These are phyloP conservation scores for Dynastes hyllus DNA, from an alignment of 2,888 invertebrate species.

Conservation along the genomic window DNA sequence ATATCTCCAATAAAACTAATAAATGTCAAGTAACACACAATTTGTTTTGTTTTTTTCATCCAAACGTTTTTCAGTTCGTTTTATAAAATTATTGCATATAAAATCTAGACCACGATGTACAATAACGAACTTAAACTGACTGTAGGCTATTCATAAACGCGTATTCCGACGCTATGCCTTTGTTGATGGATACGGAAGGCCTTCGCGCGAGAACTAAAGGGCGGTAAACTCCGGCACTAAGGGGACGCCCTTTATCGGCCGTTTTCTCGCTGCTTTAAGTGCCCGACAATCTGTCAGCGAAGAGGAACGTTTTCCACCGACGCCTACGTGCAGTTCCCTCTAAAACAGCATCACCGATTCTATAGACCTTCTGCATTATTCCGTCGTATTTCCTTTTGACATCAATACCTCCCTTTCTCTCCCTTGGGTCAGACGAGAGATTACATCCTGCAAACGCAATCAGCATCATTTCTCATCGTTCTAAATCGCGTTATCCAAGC, in stretches of 20 bases:
- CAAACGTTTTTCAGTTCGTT: no score
- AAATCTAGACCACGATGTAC: no score
- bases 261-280: constrained; percentile 1
- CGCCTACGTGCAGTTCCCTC: neutral
- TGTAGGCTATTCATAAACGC: no score
- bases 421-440: neutral
- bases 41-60: no score
- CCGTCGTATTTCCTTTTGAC: constrained; percentile 6
- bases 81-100: no score
- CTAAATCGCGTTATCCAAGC: neutral
- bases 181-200: neutral
- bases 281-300: constrained; percentile 10
- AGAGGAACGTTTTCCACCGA: neutral
- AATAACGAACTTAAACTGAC: no score
- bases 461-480: constrained; percentile 8
- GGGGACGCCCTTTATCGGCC: constrained; percentile 13
- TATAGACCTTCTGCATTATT: neutral
- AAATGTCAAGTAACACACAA: no score
- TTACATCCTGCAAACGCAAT: neutral
- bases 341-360: neutral
- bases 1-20: no score
- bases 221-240: constrained; percentile 5
- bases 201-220: neutral
- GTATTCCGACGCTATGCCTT: neutral
- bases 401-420: neutral